Evolutionary conservation across 2,797 vertebrate species (phyloP), one percentile per base, ranked within the genome.

Genomic region (Orientallactaga sibirica): DNA sequence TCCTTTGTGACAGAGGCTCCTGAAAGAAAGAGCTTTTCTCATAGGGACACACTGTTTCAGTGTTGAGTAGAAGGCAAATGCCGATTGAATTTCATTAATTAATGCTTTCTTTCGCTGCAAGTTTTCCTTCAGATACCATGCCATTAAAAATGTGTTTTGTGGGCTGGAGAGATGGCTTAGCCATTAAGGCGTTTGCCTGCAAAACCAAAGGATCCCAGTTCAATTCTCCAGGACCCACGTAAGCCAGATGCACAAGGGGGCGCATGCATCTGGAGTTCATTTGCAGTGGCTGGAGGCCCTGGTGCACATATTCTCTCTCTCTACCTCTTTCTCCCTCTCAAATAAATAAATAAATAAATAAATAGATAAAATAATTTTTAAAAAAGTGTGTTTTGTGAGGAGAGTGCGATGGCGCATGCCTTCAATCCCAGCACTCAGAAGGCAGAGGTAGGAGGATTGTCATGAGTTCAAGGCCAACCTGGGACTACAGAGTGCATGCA

Each of bases 1-100:
- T 43, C 58, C 37, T 80, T n/a, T 8, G 5, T 33, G 15, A 16
- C 14, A 12, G 76, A 75, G 15, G 22, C 62, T n/a, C 24, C 27
- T 0, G 3, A 22, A 7, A 1, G 81, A 76, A 41, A 11, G 3
- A 12, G 18, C 15, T 48, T 86, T 81, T 78, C 12, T 89, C 70
- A 58, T 19, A 25, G 83, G 12, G 33, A 22, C 37, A 41, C 4
- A 14, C 24, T 0, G 19, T 48, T 14, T 18, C 29, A 62, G 15
- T 62, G 48, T 68, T 18, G n/a, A 82, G 16, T 66, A 80, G 81
- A 91, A 94, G 82, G 29, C 11, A 48, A 86, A 29, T 79, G n/a
- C 12, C 48, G 84, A 41, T 86, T 80, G 33, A 19, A 25, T 89
- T 81, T 70, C 19, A 52, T 80, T 41, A 61, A 73, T 68, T 15